Percentiles rank a stretch among this genome's conserved stretches.
Evolutionary conservation across 1,140 invertebrate species (phyloP).

Genomic region (Chionoecetes opilio): DNA sequence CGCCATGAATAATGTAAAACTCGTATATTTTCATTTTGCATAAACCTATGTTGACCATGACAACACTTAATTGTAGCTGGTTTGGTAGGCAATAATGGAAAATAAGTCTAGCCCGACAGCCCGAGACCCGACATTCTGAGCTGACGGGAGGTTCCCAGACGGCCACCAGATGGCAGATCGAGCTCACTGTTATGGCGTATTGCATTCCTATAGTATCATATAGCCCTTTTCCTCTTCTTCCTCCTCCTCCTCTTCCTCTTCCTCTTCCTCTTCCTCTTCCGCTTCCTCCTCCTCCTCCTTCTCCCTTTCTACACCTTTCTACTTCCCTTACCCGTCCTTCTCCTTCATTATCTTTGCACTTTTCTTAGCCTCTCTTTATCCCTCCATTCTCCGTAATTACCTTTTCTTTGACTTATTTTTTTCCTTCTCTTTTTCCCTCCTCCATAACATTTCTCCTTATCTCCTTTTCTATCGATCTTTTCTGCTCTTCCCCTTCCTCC

Average conservation of each 20-base stretch:
- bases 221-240: background rate
- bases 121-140: too few relatives aligned
- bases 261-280: background rate
- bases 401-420: background rate
- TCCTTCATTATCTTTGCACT: too few relatives aligned
- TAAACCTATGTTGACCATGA: too few relatives aligned
- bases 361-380: background rate
- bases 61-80: too few relatives aligned
- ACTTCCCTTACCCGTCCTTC: too few relatives aligned
- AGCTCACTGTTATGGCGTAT: background rate
- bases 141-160: too few relatives aligned
- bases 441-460: background rate
- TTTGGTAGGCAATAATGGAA: too few relatives aligned
- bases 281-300: background rate
- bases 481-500: background rate
- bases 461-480: background rate
- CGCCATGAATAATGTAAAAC: too few relatives aligned
- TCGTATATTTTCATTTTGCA: too few relatives aligned
- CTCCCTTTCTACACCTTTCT: background rate
- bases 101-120: too few relatives aligned
- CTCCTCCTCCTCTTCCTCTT: background rate
- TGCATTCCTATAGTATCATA: background rate
- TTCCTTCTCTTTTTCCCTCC: background rate
- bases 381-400: background rate
- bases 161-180: too few relatives aligned